These are phyloP conservation scores for Cerceris rybyensis DNA, from an alignment of 2,888 invertebrate species.

Conservation along the genomic window DNA sequence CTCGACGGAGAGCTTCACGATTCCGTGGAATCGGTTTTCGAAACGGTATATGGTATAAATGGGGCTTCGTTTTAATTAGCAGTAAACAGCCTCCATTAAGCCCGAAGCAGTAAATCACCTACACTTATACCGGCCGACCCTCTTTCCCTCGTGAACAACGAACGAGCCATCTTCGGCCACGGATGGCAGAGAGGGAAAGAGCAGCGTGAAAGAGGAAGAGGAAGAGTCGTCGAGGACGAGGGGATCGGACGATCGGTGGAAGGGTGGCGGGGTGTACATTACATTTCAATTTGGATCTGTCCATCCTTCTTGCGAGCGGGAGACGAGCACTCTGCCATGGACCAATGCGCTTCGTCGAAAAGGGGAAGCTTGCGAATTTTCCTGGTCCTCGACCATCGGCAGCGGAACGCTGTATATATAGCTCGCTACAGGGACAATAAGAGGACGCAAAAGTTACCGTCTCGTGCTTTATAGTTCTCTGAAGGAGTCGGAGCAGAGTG, in stretches of 20 bases:
- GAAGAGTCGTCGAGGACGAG: constrained; percentile 7
- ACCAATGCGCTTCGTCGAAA: constrained; percentile 63
- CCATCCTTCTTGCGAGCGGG: constrained; percentile 66
- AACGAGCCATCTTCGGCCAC: constrained; percentile 62
- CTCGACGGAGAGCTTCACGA: constrained; percentile 43
- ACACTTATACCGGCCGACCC: constrained; percentile 72
- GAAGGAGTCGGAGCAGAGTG: constrained; percentile 15
- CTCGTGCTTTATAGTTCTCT: constrained; percentile 28
- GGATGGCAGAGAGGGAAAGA: constrained; percentile 7
- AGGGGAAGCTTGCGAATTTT: constrained; percentile 65
- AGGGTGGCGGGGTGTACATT: constrained; percentile 72
- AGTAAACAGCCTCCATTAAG: constrained; percentile 81
- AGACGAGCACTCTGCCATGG: constrained; percentile 69
- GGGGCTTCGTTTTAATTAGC: constrained; percentile 80
- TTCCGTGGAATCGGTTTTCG: constrained; percentile 68
- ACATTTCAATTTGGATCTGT: constrained; percentile 79
- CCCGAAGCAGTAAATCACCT: constrained; percentile 78
- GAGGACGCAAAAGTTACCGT: constrained; percentile 53
- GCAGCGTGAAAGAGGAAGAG: constrained; percentile 16
- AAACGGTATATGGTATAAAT: constrained; percentile 71
- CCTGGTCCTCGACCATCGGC: constrained; percentile 50
- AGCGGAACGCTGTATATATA: constrained; percentile 16
- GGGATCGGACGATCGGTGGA: constrained; percentile 43
- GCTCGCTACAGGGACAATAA: constrained; percentile 41
- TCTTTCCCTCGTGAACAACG: constrained; percentile 48